Evolutionary conservation across 2,888 invertebrate species (phyloP).

Genomic region (Elysia crispata): DNA sequence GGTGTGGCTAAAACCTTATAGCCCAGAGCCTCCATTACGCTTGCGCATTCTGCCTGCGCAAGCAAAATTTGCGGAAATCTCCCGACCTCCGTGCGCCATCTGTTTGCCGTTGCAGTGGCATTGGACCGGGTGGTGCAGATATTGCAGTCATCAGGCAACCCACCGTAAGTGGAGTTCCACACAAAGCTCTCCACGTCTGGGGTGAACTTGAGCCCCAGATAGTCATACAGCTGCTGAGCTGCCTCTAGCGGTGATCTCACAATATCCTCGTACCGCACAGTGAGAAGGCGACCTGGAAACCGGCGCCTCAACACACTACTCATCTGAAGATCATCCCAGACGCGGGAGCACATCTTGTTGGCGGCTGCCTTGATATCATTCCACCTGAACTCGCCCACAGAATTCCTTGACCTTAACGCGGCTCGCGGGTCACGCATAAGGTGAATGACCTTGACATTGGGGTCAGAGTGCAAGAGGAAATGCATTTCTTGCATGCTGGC

Average conservation of each 20-base stretch:
- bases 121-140: slow-evolving; percentile 38
- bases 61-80: too few relatives aligned
- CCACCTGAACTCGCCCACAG: slow-evolving; percentile 16
- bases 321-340: slow-evolving; percentile 2
- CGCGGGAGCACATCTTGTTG: slow-evolving; percentile 5
- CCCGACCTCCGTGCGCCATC: slow-evolving; percentile 23
- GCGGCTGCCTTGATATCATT: background rate
- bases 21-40: too few relatives aligned
- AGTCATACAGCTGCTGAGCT: slow-evolving; percentile 38
- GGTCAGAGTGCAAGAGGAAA: slow-evolving; percentile 35
- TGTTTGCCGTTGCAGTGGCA: slow-evolving; percentile 29
- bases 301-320: background rate
- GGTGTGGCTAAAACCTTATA: too few relatives aligned
- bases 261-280: slow-evolving; percentile 51
- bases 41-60: too few relatives aligned
- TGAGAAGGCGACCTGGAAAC: slow-evolving; percentile 41
- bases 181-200: slow-evolving; percentile 31
- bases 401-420: slow-evolving; percentile 32
- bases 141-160: slow-evolving; percentile 25
- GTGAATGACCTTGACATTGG: slow-evolving; percentile 48
- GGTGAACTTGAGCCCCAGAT: slow-evolving; percentile 34
- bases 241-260: slow-evolving; percentile 32
- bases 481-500: slow-evolving; percentile 32
- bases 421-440: slow-evolving; percentile 50
- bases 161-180: slow-evolving; percentile 47